phyloP scores from a whole-genome alignment of 2,797 vertebrate genomes.

The Discoglossus pictus region DNA sequence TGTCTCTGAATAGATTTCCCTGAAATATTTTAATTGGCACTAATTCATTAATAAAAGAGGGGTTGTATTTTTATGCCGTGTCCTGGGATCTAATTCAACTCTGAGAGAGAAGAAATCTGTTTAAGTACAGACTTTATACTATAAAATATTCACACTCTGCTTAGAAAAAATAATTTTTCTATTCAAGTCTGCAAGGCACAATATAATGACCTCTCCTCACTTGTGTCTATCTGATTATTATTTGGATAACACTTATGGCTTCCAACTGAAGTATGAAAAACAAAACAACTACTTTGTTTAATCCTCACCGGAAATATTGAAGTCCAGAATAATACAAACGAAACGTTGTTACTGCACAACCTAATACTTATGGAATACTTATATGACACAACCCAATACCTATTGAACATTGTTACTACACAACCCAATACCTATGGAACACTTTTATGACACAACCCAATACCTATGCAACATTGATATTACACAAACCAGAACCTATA shows the following conservation, averaged over 20 bases:
- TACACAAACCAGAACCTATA: too few relatives aligned
- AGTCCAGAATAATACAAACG: too few relatives aligned
- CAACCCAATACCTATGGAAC: too few relatives aligned
- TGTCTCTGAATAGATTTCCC: conserved; percentile 52
- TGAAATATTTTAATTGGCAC: conserved; percentile 59
- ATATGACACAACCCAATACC: too few relatives aligned
- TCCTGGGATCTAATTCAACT: conserved; percentile 43
- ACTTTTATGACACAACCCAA: too few relatives aligned
- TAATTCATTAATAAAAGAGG: conserved; percentile 48
- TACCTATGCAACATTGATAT: too few relatives aligned
- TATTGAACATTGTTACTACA: too few relatives aligned
- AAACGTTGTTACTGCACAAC: too few relatives aligned
- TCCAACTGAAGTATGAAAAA: conserved; percentile 17
- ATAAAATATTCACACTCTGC: conserved; percentile 32
- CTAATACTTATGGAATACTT: too few relatives aligned
- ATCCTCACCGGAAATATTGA: too few relatives aligned
- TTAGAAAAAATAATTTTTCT: not conserved
- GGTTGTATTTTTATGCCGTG: conserved; percentile 40
- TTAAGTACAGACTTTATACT: conserved; percentile 8
- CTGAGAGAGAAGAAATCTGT: conserved; percentile 35
- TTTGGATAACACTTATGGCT: not conserved
- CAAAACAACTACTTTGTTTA: conserved; percentile 23
- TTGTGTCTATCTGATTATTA: too few relatives aligned
- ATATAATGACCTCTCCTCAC: too few relatives aligned
- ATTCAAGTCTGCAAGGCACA: not conserved